These are phyloP conservation scores for Pluvianellus socialis DNA, from an alignment of 2,113 vertebrate genomes.

Conservation along the genomic window DNA sequence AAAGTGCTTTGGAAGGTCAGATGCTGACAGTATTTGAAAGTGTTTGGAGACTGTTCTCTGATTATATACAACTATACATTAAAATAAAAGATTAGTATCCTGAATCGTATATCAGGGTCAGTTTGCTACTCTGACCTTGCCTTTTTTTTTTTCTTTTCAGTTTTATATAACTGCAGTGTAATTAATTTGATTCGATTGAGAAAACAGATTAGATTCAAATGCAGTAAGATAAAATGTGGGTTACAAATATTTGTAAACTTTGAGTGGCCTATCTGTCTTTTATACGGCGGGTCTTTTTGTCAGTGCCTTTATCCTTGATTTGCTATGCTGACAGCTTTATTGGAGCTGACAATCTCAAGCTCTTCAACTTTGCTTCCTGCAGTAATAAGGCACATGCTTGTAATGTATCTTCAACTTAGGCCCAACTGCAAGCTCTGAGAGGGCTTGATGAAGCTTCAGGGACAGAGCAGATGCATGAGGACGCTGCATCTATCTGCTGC, in stretches of 20 bases:
- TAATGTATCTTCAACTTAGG: neutral
- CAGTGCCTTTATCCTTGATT: neutral
- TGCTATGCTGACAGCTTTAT: neutral
- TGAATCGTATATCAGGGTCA: neutral
- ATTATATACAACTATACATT: neutral
- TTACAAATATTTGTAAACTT: neutral
- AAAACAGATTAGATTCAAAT: neutral
- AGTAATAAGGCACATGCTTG: neutral
- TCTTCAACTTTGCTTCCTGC: neutral
- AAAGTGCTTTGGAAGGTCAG: conserved; percentile 8
- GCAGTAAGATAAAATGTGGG: neutral
- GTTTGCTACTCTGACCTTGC: neutral
- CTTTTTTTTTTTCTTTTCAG: neutral
- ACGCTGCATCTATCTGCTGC: neutral
- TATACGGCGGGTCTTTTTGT: neutral
- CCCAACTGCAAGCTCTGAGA: neutral
- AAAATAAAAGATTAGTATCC: conserved; percentile 1
- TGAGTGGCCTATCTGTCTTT: neutral
- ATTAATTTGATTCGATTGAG: neutral
- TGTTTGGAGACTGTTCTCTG: neutral
- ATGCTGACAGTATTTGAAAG: neutral
- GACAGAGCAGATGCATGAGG: neutral
- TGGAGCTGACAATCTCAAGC: neutral
- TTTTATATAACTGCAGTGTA: neutral
- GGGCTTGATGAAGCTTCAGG: neutral